A percentile compares a stretch with the other conserved stretches of the same genome.
These are phyloP conservation scores for Dendronephthya gigantea DNA, from an alignment of 64 coral and sea anemone genomes.

Conservation along the genomic window DNA sequence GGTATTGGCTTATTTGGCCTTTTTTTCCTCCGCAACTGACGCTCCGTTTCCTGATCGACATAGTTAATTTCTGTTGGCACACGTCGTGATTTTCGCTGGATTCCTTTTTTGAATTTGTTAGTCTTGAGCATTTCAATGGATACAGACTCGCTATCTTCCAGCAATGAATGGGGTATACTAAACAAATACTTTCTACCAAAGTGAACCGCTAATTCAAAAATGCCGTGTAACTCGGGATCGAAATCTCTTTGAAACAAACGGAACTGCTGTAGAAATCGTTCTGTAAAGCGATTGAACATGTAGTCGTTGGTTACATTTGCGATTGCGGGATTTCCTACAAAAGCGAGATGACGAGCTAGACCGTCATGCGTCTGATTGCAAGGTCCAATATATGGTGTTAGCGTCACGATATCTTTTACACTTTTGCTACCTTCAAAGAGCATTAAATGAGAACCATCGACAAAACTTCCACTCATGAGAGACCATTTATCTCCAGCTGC, in stretches of 20 bases:
- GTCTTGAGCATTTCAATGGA: too few relatives aligned
- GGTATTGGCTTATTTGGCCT: not conserved
- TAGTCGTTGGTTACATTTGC: not conserved
- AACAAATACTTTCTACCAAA: too few relatives aligned
- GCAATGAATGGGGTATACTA: too few relatives aligned
- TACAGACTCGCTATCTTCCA: too few relatives aligned
- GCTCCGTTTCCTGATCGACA: not conserved
- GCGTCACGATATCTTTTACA: constrained; percentile 18
- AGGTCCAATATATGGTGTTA: constrained; percentile 32
- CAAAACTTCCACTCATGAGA: too few relatives aligned
- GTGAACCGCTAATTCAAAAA: too few relatives aligned
- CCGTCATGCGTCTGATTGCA: constrained; percentile 33
- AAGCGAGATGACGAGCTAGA: constrained; percentile 17
- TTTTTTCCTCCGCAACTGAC: not conserved
- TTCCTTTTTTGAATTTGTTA: not conserved
- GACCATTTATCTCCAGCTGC: too few relatives aligned
- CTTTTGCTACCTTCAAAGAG: not conserved
- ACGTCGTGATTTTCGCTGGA: not conserved
- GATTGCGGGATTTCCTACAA: not conserved
- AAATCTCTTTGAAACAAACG: too few relatives aligned
- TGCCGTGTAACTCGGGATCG: too few relatives aligned
- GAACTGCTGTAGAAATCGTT: not conserved
- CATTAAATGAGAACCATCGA: too few relatives aligned
- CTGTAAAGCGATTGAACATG: constrained; percentile 14
- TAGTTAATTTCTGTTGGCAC: not conserved